Conservation (phyloP, 2,888 invertebrate species). For the Halocaridina rubra region DNA sequence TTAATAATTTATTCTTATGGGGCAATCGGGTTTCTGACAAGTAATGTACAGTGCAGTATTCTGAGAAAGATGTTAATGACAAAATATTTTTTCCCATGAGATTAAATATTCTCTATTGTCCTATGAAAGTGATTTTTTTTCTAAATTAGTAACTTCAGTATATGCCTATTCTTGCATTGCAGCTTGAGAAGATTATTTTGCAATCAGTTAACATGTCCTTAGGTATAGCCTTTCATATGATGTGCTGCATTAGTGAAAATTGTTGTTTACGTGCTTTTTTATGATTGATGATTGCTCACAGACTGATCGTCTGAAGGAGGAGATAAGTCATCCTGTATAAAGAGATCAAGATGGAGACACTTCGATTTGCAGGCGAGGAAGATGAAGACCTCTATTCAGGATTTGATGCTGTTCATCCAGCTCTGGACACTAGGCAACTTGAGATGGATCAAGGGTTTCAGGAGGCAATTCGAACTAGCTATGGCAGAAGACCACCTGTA, state of each 20-base stretch:
- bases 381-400: conserved; percentile 78
- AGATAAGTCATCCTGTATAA: background rate
- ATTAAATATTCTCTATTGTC: too few species aligned
- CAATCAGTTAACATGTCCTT: too few species aligned
- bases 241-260: background rate
- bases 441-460: conserved; percentile 81
- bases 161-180: too few species aligned
- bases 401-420: conserved; percentile 77
- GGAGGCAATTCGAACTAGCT: conserved; percentile 80
- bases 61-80: too few species aligned
- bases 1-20: too few species aligned
- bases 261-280: background rate
- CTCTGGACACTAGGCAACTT: conserved; percentile 77
- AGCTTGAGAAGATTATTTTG: too few species aligned
- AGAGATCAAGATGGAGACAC: background rate
- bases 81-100: too few species aligned
- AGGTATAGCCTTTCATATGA: background rate
- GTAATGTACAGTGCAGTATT: too few species aligned
- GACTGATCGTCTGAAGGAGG: background rate
- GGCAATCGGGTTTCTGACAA: too few species aligned
- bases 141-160: too few species aligned
- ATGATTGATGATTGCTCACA: background rate
- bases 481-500: conserved; percentile 78
- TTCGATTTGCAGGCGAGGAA: conserved; percentile 66
- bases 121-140: too few species aligned